Conservation (phyloP, 2,113 vertebrate genomes). For the Nymphicus hollandicus region DNA sequence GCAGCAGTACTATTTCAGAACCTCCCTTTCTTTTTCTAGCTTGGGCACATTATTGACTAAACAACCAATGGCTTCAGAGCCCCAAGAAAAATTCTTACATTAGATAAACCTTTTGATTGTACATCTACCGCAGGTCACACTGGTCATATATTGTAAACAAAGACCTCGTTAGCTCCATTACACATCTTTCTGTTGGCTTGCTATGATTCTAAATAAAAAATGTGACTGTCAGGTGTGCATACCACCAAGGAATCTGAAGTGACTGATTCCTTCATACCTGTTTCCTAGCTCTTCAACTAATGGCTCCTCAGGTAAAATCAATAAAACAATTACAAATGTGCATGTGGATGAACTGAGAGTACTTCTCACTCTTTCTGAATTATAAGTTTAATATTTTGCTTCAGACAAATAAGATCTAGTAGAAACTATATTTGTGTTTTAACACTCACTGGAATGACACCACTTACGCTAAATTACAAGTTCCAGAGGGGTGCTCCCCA, state of each 20-base stretch:
- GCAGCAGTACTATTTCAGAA: not conserved
- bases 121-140: fast-evolving
- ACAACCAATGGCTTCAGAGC: not conserved
- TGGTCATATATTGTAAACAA: not conserved
- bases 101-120: not conserved
- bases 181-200: not conserved
- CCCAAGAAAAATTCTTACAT: not conserved
- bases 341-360: not conserved
- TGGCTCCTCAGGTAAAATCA: not conserved
- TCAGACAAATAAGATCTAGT: not conserved
- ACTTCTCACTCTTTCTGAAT: not conserved
- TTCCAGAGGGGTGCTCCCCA: not conserved
- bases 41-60: not conserved
- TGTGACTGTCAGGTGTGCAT: not conserved
- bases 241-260: not conserved
- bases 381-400: not conserved
- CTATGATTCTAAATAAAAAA: not conserved
- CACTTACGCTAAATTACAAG: not conserved
- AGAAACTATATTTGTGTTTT: not conserved
- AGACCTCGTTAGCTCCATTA: not conserved
- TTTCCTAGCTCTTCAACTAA: not conserved
- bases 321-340: not conserved
- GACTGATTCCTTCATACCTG: not conserved
- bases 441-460: not conserved
- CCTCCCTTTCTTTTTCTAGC: not conserved